A percentile compares a stretch with the other conserved stretches of the same genome.
Conservation (phyloP, 2,888 invertebrate genomes). For the Thymelicus acteon region DNA sequence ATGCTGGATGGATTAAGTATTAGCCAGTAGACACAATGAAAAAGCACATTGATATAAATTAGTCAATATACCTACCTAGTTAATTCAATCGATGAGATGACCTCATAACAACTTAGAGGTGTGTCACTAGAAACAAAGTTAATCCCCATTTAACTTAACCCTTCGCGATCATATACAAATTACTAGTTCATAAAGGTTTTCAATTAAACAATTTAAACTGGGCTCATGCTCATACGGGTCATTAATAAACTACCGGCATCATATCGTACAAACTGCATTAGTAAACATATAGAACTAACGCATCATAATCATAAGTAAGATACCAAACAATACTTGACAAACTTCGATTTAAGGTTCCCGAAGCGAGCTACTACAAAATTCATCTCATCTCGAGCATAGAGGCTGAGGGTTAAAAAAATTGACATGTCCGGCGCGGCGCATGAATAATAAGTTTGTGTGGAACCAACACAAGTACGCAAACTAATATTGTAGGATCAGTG, state of each 20-base stretch:
- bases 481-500: slow-evolving; percentile 57
- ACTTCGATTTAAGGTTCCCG: background rate
- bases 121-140: background rate
- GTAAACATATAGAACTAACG: slow-evolving; percentile 9
- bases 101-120: no score
- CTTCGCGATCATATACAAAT: background rate
- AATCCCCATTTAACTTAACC: background rate
- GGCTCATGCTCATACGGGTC: slow-evolving; percentile 7
- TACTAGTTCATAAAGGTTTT: background rate
- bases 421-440: slow-evolving; percentile 18
- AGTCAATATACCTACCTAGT: no score
- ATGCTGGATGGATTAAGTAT: no score
- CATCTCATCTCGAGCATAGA: slow-evolving; percentile 9
- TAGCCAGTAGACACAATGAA: no score
- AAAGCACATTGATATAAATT: no score
- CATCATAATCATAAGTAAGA: slow-evolving; percentile 10
- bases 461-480: slow-evolving; percentile 61
- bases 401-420: slow-evolving; percentile 34
- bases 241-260: slow-evolving; percentile 7
- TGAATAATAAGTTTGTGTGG: slow-evolving; percentile 55
- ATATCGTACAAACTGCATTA: slow-evolving; percentile 1
- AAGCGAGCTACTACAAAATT: slow-evolving; percentile 7
- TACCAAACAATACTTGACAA: slow-evolving; percentile 5
- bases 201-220: background rate
- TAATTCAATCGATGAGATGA: no score